phyloP scores from a whole-genome alignment of 2,888 invertebrate species.

The Cephus spinipes region DNA sequence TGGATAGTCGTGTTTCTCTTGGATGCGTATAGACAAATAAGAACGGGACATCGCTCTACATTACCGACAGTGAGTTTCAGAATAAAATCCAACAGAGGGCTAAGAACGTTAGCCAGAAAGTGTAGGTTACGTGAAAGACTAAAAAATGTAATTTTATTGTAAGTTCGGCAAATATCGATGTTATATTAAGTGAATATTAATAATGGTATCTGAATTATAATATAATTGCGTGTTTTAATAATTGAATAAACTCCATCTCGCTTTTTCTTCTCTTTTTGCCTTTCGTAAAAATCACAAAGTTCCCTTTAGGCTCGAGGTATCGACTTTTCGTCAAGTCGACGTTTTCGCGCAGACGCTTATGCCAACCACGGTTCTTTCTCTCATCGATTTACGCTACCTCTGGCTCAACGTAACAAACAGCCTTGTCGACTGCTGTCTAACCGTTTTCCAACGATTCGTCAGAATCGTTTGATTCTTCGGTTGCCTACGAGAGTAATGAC shows the following conservation, averaged over 20 bases:
- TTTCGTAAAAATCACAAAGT: not conserved
- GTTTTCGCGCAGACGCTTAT: not conserved
- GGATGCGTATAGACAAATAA: too few species aligned
- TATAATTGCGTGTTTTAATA: not conserved
- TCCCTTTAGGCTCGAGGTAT: not conserved
- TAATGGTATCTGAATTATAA: not conserved
- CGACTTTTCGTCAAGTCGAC: not conserved
- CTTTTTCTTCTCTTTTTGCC: too few species aligned
- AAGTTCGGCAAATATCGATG: not conserved
- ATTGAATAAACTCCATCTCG: not conserved
- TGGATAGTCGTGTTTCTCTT: too few species aligned
- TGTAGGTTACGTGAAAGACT: too few species aligned
- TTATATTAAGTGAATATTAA: not conserved
- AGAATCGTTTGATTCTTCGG: slow-evolving; percentile 15
- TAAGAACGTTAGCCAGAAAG: too few species aligned
- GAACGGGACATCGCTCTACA: too few species aligned
- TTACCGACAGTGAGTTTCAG: too few species aligned
- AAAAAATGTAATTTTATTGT: too few species aligned
- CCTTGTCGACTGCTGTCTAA: not conserved
- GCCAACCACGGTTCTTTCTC: not conserved
- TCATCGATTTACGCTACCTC: not conserved
- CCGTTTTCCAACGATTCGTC: not conserved
- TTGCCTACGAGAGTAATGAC: slow-evolving; percentile 11
- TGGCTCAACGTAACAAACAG: not conserved
- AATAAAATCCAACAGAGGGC: too few species aligned